Evolutionary conservation across 1,140 invertebrate species (phyloP).

Genomic region (Paraescarpia echinospica): DNA sequence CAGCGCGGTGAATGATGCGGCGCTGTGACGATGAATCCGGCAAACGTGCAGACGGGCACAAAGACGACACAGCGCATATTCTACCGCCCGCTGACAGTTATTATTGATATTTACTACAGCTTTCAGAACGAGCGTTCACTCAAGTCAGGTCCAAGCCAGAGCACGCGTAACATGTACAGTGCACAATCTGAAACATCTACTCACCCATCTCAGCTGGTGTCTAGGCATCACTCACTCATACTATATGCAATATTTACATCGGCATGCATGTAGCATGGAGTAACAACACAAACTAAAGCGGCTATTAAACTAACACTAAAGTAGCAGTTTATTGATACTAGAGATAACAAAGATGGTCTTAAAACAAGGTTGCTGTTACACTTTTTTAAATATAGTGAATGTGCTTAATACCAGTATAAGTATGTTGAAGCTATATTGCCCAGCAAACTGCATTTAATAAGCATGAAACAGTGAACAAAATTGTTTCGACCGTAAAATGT

Average conservation of each 20-base stretch:
- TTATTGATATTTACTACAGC: background rate
- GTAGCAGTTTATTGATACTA: background rate
- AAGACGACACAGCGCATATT: background rate
- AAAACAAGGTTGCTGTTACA: too few species aligned
- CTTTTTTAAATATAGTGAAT: too few species aligned
- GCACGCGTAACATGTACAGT: background rate
- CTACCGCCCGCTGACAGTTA: background rate
- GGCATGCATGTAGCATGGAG: background rate
- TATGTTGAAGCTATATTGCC: too few species aligned
- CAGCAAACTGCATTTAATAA: too few species aligned
- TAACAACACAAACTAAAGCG: background rate
- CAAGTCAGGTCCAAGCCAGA: background rate
- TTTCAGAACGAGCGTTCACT: background rate
- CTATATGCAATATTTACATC: background rate
- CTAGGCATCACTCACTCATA: background rate
- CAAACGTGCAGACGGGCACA: background rate
- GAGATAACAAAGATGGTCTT: background rate
- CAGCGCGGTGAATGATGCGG: background rate
- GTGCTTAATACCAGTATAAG: too few species aligned
- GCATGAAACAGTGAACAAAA: too few species aligned
- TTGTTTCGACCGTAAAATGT: too few species aligned
- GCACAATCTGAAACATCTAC: background rate
- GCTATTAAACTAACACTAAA: background rate
- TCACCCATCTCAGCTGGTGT: background rate
- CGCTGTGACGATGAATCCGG: background rate